These are phyloP conservation scores for Verasper variegatus DNA, from an alignment of 2,113 vertebrate species.

Conservation along the genomic window DNA sequence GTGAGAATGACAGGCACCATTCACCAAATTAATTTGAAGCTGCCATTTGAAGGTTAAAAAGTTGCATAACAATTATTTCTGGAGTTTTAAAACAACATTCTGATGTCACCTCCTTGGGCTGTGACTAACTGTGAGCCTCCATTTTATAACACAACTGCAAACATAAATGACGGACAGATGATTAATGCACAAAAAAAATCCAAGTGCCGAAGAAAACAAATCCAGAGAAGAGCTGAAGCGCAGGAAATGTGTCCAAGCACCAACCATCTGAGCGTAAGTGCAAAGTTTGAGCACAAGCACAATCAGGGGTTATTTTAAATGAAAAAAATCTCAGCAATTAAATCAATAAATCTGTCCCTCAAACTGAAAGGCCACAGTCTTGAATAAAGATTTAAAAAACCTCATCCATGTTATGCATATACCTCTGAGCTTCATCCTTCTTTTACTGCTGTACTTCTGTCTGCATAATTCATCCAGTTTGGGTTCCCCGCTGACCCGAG, in stretches of 20 bases:
- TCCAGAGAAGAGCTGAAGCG: too few relatives aligned
- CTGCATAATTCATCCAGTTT: slow-evolving; percentile 75
- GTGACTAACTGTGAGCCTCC: background rate
- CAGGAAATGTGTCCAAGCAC: too few relatives aligned
- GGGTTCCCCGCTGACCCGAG: slow-evolving; percentile 62
- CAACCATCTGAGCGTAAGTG: too few relatives aligned
- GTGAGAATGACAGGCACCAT: background rate
- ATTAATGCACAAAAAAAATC: too few relatives aligned
- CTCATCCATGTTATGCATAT: background rate
- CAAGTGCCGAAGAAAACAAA: too few relatives aligned
- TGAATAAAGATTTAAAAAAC: background rate
- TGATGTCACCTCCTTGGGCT: background rate
- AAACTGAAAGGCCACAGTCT: too few relatives aligned
- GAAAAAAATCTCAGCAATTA: too few relatives aligned
- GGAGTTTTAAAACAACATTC: too few relatives aligned
- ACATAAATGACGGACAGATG: too few relatives aligned
- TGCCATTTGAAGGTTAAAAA: background rate
- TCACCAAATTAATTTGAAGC: background rate
- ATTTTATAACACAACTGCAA: background rate
- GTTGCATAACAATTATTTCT: background rate
- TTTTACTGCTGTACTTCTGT: background rate
- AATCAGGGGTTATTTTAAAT: too few relatives aligned
- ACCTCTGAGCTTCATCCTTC: background rate
- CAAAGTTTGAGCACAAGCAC: too few relatives aligned
- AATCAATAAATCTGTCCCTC: too few relatives aligned